Evolutionary conservation across 2,113 vertebrate species (phyloP), one percentile per base, ranked within the genome.

Genomic region (Perccottus glenii): DNA sequence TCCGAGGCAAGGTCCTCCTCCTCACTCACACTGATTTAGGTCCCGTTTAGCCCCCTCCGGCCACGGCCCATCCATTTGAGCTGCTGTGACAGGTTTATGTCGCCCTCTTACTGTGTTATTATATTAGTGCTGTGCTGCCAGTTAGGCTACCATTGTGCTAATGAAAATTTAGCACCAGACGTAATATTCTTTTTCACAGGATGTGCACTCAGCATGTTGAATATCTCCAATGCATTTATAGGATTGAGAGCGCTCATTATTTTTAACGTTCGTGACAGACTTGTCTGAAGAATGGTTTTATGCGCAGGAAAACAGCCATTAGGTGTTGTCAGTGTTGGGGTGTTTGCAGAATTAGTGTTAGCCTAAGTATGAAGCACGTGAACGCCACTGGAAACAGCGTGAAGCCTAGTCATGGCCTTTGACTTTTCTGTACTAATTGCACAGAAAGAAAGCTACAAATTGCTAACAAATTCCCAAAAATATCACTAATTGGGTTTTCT

Each of bases 1-100:
- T 89, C 75, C 9, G 57, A 77, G 82, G 80, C 50, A 64, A 63
- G 60, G 43, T 49, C 3, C 59, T 91, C 91, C 90, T 91, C 92
- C 88, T 71, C 89, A 91, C 90, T 94, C 91, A 92, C 89, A 94
- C 93, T 93, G 94, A 95, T 94, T 94, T 93, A 93, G 92, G 85
- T 90, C 91, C 78, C 85, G 91, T 92, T 88, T 87, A 89, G 89
- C 92, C 88, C 91, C 88, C 89, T 75, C 87, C 86, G 89, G 82
- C 92, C 84, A 67, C 48, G 67, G 68, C 75, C 83, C 90, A 93
- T 94, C 93, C 81, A 93, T 95, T 94, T 91, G 76, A 89, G 91
- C 58, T 83, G 86, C 87, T 88, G 86, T 94, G 95, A 95, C 95
- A 95, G 94, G 77, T 96, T 96, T 95, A 95, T 92, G 92, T 90